Evolutionary conservation across 1,140 invertebrate species (phyloP).

Genomic region (Helicoverpa armigera): DNA sequence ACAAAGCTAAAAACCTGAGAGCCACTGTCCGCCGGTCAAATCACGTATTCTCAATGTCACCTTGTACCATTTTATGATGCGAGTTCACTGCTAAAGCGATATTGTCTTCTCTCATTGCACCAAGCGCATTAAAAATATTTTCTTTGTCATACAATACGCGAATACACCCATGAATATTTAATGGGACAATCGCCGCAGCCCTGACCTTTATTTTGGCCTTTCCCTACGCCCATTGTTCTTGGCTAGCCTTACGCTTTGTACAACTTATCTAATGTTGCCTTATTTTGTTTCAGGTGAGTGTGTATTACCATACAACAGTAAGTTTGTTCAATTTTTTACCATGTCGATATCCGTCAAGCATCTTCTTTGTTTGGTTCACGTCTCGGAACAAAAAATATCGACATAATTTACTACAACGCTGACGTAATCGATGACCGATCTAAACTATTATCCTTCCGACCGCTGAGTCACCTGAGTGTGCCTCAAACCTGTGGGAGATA

Average conservation of each 20-base stretch:
- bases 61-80: conserved; percentile 57
- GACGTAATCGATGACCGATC: conserved; percentile 73
- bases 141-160: conserved; percentile 68
- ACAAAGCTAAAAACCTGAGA: conserved; percentile 14
- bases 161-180: conserved; percentile 79
- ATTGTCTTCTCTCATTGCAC: conserved; percentile 55
- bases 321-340: conserved; percentile 40
- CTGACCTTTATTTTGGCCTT: conserved; percentile 80
- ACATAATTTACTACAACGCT: conserved; percentile 55
- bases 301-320: conserved; percentile 32
- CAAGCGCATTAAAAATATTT: conserved; percentile 64
- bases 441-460: conserved; percentile 65
- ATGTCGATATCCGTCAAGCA: conserved; percentile 40
- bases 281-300: conserved; percentile 63
- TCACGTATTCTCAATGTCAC: conserved; percentile 63
- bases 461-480: conserved; percentile 61
- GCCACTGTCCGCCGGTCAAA: conserved; percentile 21
- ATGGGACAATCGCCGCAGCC: conserved; percentile 66
- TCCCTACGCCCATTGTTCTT: conserved; percentile 74
- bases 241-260: conserved; percentile 48
- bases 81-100: conserved; percentile 33
- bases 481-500: conserved; percentile 44
- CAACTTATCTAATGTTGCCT: conserved; percentile 68
- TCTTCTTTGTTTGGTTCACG: conserved; percentile 49
- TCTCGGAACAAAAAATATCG: conserved; percentile 62